Conservation (phyloP, 2,113 vertebrate genomes). For the Drymodes brunneopygia region DNA sequence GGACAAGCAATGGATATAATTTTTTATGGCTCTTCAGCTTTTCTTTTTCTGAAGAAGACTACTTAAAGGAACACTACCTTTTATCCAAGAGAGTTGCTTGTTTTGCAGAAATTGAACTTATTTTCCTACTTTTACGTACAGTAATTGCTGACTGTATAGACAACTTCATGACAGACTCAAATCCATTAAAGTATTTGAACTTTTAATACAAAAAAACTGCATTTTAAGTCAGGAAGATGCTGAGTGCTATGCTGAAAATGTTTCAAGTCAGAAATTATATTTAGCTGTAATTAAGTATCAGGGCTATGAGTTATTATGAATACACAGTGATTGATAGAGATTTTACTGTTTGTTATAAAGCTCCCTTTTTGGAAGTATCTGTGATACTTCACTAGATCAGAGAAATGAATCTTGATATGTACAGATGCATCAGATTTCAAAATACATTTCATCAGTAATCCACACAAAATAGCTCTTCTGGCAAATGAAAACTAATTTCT, state of each 20-base stretch:
- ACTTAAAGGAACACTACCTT: conserved; percentile 42
- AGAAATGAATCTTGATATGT: conserved; percentile 20
- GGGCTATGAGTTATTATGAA: conserved; percentile 30
- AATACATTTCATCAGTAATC: conserved; percentile 41
- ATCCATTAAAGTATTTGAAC: conserved; percentile 66
- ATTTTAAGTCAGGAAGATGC: conserved; percentile 53
- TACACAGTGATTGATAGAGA: conserved; percentile 43
- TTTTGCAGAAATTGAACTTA: conserved; percentile 62
- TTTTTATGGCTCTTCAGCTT: conserved; percentile 44
- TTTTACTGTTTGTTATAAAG: conserved; percentile 37
- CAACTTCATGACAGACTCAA: conserved; percentile 48
- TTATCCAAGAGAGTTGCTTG: conserved; percentile 56
- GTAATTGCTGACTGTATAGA: conserved; percentile 66
- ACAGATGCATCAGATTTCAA: conserved; percentile 41
- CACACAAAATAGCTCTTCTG: conserved; percentile 25
- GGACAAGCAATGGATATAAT: background rate
- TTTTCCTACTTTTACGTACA: conserved; percentile 63
- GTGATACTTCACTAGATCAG: conserved; percentile 43
- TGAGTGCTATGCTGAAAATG: conserved; percentile 6
- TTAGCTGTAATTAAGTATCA: conserved; percentile 38
- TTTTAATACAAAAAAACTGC: conserved; percentile 17
- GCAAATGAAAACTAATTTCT: conserved; percentile 56
- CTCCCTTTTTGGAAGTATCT: conserved; percentile 41
- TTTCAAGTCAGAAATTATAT: conserved; percentile 40
- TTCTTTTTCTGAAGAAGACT: conserved; percentile 20